Base-by-base conservation (phyloP, 2,797 vertebrate genomes). In the Melanotaenia trifasciata region DNA sequence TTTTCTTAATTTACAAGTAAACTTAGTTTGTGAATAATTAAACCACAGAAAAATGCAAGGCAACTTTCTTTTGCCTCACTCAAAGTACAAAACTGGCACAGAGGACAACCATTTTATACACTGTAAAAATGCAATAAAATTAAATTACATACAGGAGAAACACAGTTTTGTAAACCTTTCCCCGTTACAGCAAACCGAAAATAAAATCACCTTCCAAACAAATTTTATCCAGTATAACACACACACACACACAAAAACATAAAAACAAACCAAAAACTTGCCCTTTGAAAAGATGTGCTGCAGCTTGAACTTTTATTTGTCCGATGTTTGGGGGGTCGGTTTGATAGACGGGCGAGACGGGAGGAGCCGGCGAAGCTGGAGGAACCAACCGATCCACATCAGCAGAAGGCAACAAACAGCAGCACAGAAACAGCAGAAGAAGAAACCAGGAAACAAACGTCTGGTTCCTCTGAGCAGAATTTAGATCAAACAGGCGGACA, bases 1-100 rank as follows among this genome's bases (percentile, higher is more conserved):
- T 98, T 98, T 94, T 96, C 79, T 96, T 96, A 96, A 95, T 98
- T 92, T 97, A 97, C 97, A 98, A 96, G 96, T 98, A 98, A 98
- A 99, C 97, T 96, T 95, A 96, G 95, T 97, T 96, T 89, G 78
- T 96, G 95, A 95, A 97, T 97, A 96, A 95, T 91, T 84, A 96
- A 98, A 96, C 96, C 97, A 96, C 97, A 90, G 87, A 88, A 96
- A 94, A 95, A 95, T 78, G 93, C 93, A 95, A 97, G 96, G 96
- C 96, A 94, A 92, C 91, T 93, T 91, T 91, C 92, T 92, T 91
- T 90, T 94, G 95, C 96, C 96, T 96, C 93, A 91, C 94, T 95
- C 95, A 95, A 96, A 96, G 96, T 98, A 99, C 96, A 99, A 99
- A 99, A 98, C 96, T 97, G 97, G 97, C 97, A 98, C 97, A 96